These are phyloP conservation scores for Sycon ciliatum DNA, from an alignment of 37 sponge, comb jelly and placozoan species.

Conservation along the genomic window DNA sequence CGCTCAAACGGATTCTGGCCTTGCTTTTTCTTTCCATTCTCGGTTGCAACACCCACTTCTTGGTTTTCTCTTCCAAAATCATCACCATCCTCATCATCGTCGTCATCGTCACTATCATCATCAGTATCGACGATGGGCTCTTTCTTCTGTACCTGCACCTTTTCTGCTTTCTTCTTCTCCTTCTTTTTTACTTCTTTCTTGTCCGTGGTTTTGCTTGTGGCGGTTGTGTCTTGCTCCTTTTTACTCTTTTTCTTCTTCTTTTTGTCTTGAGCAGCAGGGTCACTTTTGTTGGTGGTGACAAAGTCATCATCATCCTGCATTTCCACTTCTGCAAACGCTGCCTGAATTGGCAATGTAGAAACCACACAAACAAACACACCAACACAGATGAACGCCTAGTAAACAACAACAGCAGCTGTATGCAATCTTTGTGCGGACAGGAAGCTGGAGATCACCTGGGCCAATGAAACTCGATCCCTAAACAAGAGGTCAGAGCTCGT, in stretches of 20 bases:
- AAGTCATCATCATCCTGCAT: constrained; percentile 57
- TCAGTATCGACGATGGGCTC: too few species aligned
- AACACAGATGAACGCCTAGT: too few species aligned
- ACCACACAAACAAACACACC: too few species aligned
- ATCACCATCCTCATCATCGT: constrained; percentile 18
- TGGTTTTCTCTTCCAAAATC: constrained; percentile 14
- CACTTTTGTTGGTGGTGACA: too few species aligned
- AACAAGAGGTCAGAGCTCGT: too few species aligned
- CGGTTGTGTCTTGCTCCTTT: neutral
- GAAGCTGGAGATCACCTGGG: too few species aligned
- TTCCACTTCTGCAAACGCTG: constrained; percentile 35
- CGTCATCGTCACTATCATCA: constrained; percentile 23
- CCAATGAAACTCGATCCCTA: too few species aligned
- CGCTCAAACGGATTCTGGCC: neutral
- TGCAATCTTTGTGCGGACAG: too few species aligned
- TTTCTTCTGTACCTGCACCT: neutral
- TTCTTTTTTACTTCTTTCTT: constrained; percentile 2
- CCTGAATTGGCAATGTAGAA: too few species aligned
- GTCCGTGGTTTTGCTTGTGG: neutral
- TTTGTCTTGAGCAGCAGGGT: neutral
- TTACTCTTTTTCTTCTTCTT: constrained; percentile 1
- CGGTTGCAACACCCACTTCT: constrained; percentile 38
- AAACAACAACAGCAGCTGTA: too few species aligned
- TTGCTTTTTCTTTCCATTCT: constrained; percentile 19
- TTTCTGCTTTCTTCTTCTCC: neutral